A percentile compares a stretch with the other conserved stretches of the same genome.
Evolutionary conservation across 2,797 vertebrate genomes (phyloP).

Genomic region (Sus cebifrons): DNA sequence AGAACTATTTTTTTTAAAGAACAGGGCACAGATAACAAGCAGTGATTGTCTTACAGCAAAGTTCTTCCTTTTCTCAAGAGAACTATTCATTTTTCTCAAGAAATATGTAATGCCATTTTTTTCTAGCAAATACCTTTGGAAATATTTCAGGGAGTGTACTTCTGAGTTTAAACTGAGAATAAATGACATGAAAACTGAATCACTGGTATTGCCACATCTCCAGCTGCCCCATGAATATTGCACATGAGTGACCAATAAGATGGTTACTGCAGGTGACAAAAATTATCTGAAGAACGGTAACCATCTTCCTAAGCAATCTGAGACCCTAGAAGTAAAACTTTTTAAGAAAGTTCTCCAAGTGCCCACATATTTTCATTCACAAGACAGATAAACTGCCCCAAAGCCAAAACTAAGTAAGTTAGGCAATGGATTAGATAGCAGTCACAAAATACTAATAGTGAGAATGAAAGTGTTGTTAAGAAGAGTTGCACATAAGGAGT

Average conservation of each 20-base stretch:
- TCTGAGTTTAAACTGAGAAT: neutral
- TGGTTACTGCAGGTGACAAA: neutral
- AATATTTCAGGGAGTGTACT: neutral
- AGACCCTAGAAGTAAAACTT: neutral
- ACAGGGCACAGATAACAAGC: neutral
- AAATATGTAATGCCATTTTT: neutral
- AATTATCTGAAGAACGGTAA: neutral
- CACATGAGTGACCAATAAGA: neutral
- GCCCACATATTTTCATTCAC: neutral
- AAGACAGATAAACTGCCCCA: neutral
- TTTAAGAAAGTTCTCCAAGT: neutral
- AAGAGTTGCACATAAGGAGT: neutral
- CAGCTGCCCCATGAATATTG: neutral
- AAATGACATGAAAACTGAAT: neutral
- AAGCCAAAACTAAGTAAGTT: neutral
- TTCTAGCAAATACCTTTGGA: neutral
- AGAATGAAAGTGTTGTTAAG: neutral
- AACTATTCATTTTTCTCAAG: slow-evolving; percentile 29
- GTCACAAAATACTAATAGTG: neutral
- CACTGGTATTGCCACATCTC: neutral
- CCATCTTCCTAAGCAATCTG: neutral
- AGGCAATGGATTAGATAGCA: neutral
- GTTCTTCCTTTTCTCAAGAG: slow-evolving; percentile 16
- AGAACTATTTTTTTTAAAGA: neutral
- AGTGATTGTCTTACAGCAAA: neutral